These are phyloP conservation scores for Cyanistes caeruleus DNA, from an alignment of 2,113 vertebrate genomes.

Conservation along the genomic window DNA sequence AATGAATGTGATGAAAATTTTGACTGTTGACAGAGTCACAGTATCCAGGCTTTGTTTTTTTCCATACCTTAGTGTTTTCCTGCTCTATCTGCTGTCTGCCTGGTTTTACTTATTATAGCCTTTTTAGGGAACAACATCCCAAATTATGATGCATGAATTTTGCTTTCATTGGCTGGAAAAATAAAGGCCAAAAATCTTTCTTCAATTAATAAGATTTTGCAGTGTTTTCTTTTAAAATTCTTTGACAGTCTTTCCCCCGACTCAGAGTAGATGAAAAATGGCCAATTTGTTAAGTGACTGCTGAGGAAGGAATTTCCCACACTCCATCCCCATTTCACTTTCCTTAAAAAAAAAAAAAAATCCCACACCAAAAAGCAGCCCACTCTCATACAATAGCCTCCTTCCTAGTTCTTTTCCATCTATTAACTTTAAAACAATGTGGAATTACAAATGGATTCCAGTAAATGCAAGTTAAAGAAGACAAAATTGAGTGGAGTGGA, in stretches of 20 bases:
- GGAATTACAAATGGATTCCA: not conserved
- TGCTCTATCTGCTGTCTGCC: slow-evolving; percentile 16
- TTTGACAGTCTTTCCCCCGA: not conserved
- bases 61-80: slow-evolving; percentile 6
- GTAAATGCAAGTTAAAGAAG: not conserved
- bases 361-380: not conserved
- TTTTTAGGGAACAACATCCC: slow-evolving; percentile 39
- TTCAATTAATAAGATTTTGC: slow-evolving; percentile 39
- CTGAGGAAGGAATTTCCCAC: slow-evolving; percentile 50
- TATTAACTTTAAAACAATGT: not conserved
- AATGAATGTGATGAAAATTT: slow-evolving; percentile 25
- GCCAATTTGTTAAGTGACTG: slow-evolving; percentile 3
- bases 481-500: not conserved
- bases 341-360: not conserved
- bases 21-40: not conserved
- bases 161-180: slow-evolving; percentile 1
- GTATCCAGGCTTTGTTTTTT: not conserved
- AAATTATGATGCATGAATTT: slow-evolving; percentile 4
- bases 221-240: slow-evolving; percentile 38
- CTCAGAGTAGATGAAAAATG: slow-evolving; percentile 21
- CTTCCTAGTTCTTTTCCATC: not conserved
- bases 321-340: slow-evolving; percentile 20
- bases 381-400: not conserved
- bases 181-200: slow-evolving; percentile 32
- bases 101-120: not conserved